Base-by-base conservation (phyloP, 2,113 vertebrate genomes). In the Oreocharis arfaki region DNA sequence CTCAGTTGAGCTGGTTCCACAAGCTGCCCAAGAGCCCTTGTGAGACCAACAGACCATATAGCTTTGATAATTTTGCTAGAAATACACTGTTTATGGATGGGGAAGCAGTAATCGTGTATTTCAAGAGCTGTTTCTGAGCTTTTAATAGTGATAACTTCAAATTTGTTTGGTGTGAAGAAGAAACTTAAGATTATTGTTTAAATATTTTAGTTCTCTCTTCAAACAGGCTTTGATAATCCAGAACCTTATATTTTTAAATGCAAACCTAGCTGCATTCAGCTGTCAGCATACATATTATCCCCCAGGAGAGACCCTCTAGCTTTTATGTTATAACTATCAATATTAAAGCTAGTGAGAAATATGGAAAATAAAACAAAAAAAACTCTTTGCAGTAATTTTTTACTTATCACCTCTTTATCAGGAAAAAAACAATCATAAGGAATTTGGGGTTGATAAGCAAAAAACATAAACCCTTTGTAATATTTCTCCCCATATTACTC, bases 41-140 rank as follows among this genome's bases (percentile, higher is more conserved):
- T 83, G 60, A 79, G 69, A 67, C 20, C 63, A 91, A 81, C 37
- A 69, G 61, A 91, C 57, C 53, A 67, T 78, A 39, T 2, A 84
- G 44, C 27, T 91, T 93, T 65, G 61, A 71, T 92, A 70, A 73
- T 93, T 94, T 95, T 96, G 63, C 60, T 69, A 46, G 67, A 95
- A 93, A 87, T 69, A 35, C 30, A 15, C 53, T 68, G 11, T 56
- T 94, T 80, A 82, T 87, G 56, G 82, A 86, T 71, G 67, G 35
- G 28, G 27, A 94, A 88, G 33, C n/a, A 94, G 52, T 93, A 87
- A 89, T 55, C 81, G 16, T 80, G 17, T 69, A 67, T 67, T 93
- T 83, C 28, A 94, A 91, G 23, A 23, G 35, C 1, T 79, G 50
- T 92, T 92, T 81, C 33, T 78, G 64, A 44, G 11, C 11, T 59